Evolutionary conservation across 2,113 vertebrate genomes (phyloP).

Genomic region (mouse (Mus musculus)): GRCm39 chr8:104985501-104986000

Average conservation of each 20-base stretch:
- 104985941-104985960: not conserved
- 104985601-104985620: not conserved
- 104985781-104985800: not conserved
- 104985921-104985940: not conserved
- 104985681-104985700: not conserved
- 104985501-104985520: not conserved
- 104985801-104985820: not conserved
- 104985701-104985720: not conserved
- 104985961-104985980: not conserved
- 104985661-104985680: not conserved
- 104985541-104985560: not conserved
- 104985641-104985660: not conserved
- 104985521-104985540: not conserved
- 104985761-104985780: not conserved
- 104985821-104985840: not conserved
- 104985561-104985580: not conserved
- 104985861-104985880: not conserved
- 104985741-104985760: not conserved
- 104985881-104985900: not conserved
- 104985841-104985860: not conserved
- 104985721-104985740: not conserved
- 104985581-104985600: not conserved
- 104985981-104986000: not conserved
- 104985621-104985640: not conserved
- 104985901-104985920: not conserved